Evolutionary conservation across 2,797 vertebrate genomes (phyloP).

Genomic region (Lates japonicus): DNA sequence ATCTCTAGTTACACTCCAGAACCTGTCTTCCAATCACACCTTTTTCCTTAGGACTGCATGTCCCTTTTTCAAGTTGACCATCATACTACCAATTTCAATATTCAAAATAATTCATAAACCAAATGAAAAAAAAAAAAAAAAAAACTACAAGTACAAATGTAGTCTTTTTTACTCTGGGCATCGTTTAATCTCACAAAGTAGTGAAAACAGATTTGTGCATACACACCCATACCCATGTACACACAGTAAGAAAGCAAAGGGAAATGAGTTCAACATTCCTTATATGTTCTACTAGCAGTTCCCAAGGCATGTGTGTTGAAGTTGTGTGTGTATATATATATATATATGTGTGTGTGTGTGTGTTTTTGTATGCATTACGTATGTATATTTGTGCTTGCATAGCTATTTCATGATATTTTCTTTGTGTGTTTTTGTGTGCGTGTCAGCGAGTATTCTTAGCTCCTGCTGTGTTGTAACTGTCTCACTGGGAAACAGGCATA

Average conservation of each 20-base stretch:
- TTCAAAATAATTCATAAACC: neutral
- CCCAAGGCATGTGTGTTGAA: slow-evolving; percentile 43
- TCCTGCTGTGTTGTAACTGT: slow-evolving; percentile 68
- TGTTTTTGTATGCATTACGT: slow-evolving; percentile 18
- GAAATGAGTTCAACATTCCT: slow-evolving; percentile 54
- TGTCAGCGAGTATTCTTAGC: slow-evolving; percentile 50
- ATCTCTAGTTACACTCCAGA: neutral
- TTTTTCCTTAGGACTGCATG: neutral
- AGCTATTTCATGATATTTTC: slow-evolving; percentile 42
- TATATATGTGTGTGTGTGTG: too few relatives aligned
- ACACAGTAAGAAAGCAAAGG: slow-evolving; percentile 21
- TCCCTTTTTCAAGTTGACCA: neutral
- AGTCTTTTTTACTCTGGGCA: neutral
- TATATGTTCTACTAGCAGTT: slow-evolving; percentile 35
- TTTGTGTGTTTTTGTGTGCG: slow-evolving; percentile 17
- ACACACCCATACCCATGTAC: slow-evolving; percentile 8
- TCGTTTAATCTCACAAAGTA: slow-evolving; percentile 11
- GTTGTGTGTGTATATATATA: slow-evolving; percentile 16
- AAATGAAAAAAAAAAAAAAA: neutral
- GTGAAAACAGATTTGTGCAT: neutral
- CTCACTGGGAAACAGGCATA: slow-evolving; percentile 71
- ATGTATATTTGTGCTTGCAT: slow-evolving; percentile 29
- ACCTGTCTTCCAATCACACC: neutral
- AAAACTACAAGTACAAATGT: neutral
- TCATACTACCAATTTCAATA: neutral